Conservation (phyloP, 30 jellyfish, hydroid and myxozoan species). For the Turritopsis rubra region DNA sequence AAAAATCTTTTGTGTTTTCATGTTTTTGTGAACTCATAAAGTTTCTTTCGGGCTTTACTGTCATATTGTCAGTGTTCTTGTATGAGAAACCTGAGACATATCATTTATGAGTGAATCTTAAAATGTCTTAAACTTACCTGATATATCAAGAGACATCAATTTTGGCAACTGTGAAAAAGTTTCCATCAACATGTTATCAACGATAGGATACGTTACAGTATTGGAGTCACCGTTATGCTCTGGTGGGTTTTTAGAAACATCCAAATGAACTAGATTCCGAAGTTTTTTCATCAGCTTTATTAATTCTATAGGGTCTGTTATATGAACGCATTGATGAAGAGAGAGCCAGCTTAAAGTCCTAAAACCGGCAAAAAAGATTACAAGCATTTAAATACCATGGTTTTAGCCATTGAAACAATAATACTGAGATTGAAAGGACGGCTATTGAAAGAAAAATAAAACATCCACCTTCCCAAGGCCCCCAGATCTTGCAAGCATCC, state of each 20-base stretch:
- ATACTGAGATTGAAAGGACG: background rate
- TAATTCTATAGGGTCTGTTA: conserved; percentile 1
- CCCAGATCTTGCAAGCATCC: conserved; percentile 7
- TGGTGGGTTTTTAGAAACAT: conserved; percentile 38
- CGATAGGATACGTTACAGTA: conserved; percentile 7
- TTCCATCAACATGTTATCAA: conserved; percentile 15
- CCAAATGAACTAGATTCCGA: conserved; percentile 50
- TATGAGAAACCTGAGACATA: too few species aligned
- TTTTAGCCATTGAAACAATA: conserved; percentile 1
- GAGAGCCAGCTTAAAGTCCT: conserved; percentile 51
- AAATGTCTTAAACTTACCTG: too few species aligned
- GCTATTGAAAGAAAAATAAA: background rate
- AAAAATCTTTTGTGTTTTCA: too few species aligned
- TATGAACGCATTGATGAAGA: conserved; percentile 31
- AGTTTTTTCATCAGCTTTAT: conserved; percentile 19
- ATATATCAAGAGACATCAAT: conserved; percentile 56
- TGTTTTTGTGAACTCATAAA: too few species aligned
- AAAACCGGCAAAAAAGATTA: background rate
- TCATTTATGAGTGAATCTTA: too few species aligned
- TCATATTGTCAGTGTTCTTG: too few species aligned
- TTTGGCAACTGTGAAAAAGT: conserved; percentile 35
- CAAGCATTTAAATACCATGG: too few species aligned
- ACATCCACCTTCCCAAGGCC: conserved; percentile 3
- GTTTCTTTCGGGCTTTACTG: too few species aligned
- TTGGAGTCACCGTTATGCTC: background rate